phyloP scores from a whole-genome alignment of 2,888 invertebrate species.

The Diarsia rubi region DNA sequence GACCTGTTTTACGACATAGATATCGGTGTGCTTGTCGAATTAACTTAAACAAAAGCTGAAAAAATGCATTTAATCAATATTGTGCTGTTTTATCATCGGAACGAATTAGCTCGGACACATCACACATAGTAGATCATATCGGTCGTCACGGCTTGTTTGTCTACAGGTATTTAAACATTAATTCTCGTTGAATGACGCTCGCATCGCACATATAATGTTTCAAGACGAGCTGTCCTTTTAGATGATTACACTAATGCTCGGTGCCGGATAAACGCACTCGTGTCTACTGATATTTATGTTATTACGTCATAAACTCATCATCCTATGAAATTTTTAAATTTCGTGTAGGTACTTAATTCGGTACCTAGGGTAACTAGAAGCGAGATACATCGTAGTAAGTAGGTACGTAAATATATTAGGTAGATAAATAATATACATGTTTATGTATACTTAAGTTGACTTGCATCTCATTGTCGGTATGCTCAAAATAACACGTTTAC shows the following conservation, averaged over 20 bases:
- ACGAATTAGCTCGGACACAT: conserved; percentile 67
- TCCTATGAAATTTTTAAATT: conserved; percentile 6
- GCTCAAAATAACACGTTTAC: conserved; percentile 25
- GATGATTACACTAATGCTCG: conserved; percentile 29
- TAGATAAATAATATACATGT: no score
- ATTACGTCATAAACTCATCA: conserved; percentile 25
- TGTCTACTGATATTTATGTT: conserved; percentile 8
- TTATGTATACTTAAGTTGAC: neutral
- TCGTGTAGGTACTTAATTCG: neutral
- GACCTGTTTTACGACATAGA: conserved; percentile 18
- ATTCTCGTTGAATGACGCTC: conserved; percentile 48
- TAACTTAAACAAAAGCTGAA: neutral
- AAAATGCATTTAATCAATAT: conserved; percentile 63
- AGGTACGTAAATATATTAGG: neutral
- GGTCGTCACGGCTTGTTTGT: conserved; percentile 58
- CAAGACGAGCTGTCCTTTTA: conserved; percentile 44
- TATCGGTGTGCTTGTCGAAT: conserved; percentile 6
- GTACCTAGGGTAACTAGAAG: neutral
- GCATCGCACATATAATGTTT: conserved; percentile 53
- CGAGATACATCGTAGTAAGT: neutral
- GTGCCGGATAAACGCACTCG: conserved; percentile 21
- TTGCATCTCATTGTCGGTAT: conserved; percentile 9
- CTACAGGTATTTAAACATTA: conserved; percentile 61
- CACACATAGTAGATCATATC: conserved; percentile 63
- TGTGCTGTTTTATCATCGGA: conserved; percentile 69